Base-by-base conservation (phyloP, 2,113 vertebrate species). In the Ginglymostoma cirratum region DNA sequence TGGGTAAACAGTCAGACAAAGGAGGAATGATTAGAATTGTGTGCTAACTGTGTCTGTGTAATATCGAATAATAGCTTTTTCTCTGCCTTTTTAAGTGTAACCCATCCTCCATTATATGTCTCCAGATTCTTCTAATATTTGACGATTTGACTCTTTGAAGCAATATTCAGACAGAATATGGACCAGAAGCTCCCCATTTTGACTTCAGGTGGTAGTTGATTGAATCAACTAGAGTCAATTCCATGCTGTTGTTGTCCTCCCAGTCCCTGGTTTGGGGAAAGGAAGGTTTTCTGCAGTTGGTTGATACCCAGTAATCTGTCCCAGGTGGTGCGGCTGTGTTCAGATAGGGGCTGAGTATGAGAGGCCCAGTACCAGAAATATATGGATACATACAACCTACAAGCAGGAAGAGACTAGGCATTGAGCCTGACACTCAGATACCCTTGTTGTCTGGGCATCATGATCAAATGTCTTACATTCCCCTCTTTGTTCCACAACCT, bases 1-100 rank as follows among this genome's bases (percentile, higher is more conserved):
- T 96, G 85, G 85, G 61, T 85, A 96, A 86, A 86, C 72, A 67
- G 45, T 34, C 85, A 66, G 83, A 96, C 70, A 96, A 89, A 96
- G 94, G 67, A 52, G 94, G 94, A 38, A 72, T 95, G 94, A 95
- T 95, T 95, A 76, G 66, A 95, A 72, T 45, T 72, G 94, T 48
- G 67, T 72, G 67, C 86, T 96, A 67, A 45, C 95, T 67, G n/a
- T 34, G n/a, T 61, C 24, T 61, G 17, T 65, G 78, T 27, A 70
- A 45, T 86, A 85, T 95, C 45, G 52, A 72, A 95, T 76, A 45
- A 95, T 72, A 95, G 69, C 69, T 48, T 48, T 14, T 48, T 95
- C 45, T 27, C 69, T 95, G 42, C 94, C 14, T 52, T 95, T 72
- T 69, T 90, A 90, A 89, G 30, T 96, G 30, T 45, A 61, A 48